phyloP scores from a whole-genome alignment of 1,140 invertebrate species.

The Planococcus citri region DNA sequence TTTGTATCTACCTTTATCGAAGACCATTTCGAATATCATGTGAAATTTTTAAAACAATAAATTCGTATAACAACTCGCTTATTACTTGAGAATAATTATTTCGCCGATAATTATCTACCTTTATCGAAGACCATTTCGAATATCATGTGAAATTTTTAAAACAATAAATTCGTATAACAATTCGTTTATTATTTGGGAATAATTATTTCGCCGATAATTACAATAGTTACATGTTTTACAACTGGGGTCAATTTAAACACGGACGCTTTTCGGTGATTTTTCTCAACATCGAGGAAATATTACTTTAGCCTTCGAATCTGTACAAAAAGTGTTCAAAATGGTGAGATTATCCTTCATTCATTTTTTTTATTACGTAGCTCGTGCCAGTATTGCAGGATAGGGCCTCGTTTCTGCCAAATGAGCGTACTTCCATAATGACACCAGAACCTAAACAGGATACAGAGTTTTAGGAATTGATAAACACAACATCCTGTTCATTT shows the following conservation, averaged over 20 bases:
- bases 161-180: not conserved
- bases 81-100: too few species aligned
- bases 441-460: not conserved
- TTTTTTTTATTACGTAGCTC: not conserved
- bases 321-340: too few species aligned
- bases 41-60: conserved; percentile 36
- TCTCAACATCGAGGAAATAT: too few species aligned
- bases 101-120: conserved; percentile 84
- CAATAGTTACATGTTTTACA: too few species aligned
- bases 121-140: conserved; percentile 85
- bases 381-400: not conserved
- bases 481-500: too few species aligned
- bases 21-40: conserved; percentile 86
- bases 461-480: not conserved
- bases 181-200: too few species aligned
- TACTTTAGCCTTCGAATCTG: too few species aligned
- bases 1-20: conserved; percentile 87
- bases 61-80: not conserved
- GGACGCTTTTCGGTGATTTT: too few species aligned
- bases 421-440: not conserved
- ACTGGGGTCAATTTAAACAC: too few species aligned
- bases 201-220: conserved; percentile 93
- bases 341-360: too few species aligned
- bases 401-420: not conserved
- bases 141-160: conserved; percentile 55